These are phyloP conservation scores for Pantherophis alleghaniensis DNA, from an alignment of 2,797 vertebrate species.

Conservation along the genomic window DNA sequence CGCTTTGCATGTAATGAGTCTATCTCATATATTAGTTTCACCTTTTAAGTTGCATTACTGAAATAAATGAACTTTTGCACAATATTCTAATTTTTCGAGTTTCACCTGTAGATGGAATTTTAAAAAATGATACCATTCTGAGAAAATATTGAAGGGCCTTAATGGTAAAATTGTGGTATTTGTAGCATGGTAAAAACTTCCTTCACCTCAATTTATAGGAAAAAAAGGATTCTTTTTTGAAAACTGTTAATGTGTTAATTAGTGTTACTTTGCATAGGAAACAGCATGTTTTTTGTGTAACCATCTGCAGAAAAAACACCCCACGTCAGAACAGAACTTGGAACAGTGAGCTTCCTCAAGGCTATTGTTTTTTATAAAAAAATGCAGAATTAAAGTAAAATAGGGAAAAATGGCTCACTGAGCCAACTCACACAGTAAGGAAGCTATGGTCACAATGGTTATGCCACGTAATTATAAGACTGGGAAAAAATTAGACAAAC, in stretches of 20 bases:
- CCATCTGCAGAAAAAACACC: background rate
- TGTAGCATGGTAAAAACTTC: background rate
- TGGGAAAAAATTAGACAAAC: background rate
- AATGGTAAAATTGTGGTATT: background rate
- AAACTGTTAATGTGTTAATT: background rate
- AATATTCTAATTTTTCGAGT: too few relatives aligned
- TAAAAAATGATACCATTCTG: background rate
- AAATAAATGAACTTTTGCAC: too few relatives aligned
- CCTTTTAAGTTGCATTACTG: too few relatives aligned
- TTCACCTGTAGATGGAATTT: background rate
- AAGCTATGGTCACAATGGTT: background rate
- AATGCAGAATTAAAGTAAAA: background rate
- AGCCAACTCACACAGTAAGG: background rate
- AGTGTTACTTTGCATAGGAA: background rate
- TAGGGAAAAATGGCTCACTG: background rate
- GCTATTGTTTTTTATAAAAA: background rate
- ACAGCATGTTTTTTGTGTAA: background rate
- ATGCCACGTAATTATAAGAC: background rate
- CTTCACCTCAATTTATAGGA: background rate
- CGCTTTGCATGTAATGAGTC: too few relatives aligned
- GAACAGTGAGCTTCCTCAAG: background rate
- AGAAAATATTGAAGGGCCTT: background rate
- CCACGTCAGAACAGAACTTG: background rate
- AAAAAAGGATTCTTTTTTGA: background rate
- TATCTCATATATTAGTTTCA: too few relatives aligned